Evolutionary conservation across 2,113 vertebrate species (phyloP), one percentile per base, ranked within the genome.

Genomic region (Oceanodroma tethys): DNA sequence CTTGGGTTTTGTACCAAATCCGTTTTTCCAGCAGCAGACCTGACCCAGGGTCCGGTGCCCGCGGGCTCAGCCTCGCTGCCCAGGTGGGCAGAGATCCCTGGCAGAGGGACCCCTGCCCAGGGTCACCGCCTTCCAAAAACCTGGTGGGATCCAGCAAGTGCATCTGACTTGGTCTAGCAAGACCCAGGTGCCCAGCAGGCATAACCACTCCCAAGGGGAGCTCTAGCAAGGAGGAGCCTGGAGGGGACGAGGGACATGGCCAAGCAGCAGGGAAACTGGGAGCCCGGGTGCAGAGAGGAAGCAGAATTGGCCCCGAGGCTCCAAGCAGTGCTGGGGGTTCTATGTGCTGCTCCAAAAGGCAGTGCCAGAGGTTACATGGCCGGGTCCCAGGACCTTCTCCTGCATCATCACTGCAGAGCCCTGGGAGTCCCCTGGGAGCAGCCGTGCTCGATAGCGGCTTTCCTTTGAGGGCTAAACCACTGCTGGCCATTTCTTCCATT

Each of bases 211-310:
- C 34, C 11, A 22, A 6, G 13, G 17, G 17, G 22, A 53, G 53
- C 11, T 87, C 60, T 50, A 65, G 43, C 1, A 2, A 65, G 40
- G 16, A 58, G 42, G 47, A 62, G 8, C 18, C 17, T 22, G 4
- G 30, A 23, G 38, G 14, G 14, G 29, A n/a, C 1, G 3, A 47
- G 17, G n/a, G n/a, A 23, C n/a, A 30, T 5, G 15, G 45, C 23
- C 15, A 26, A 29, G 16, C 32, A 20, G 43, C 15, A 42, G 43
- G 4, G 17, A 7, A 7, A 1, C 16, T 30, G 55, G 40, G 45
- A 63, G 10, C 13, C 16, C 1, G 0, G 14, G 30, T 3, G 1
- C 13, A 32, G 38, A 14, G 34, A 43, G 47, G 38, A 78, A 48
- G 32, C 21, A 55, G 63, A 56, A 60, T 0, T 10, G 30, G 17